Evolutionary conservation across 2,113 vertebrate genomes (phyloP).

Genomic region (Siniperca chuatsi): DNA sequence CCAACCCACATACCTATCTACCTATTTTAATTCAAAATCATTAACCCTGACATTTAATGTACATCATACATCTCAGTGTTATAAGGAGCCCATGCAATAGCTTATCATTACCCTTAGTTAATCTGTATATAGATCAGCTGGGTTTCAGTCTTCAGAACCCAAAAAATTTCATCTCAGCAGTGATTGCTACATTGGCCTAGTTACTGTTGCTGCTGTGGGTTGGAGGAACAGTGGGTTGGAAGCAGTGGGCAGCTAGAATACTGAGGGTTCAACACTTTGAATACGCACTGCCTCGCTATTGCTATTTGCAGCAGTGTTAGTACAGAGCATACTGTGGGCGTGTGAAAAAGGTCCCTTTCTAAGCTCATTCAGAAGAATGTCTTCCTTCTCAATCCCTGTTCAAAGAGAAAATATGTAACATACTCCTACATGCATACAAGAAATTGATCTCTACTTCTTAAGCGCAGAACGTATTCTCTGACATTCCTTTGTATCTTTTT

Average conservation of each 20-base stretch:
- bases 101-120: neutral
- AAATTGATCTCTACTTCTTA: constrained; percentile 60
- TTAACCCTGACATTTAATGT: neutral
- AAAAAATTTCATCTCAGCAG: constrained; percentile 17
- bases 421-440: constrained; percentile 68
- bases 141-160: constrained; percentile 13
- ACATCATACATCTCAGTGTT: neutral
- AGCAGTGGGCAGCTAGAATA: constrained; percentile 73
- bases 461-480: neutral
- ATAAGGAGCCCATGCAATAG: neutral
- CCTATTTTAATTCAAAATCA: neutral
- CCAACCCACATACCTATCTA: neutral
- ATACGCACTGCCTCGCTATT: constrained; percentile 73
- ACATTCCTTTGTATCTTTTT: constrained; percentile 40
- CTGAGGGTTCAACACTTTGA: constrained; percentile 73
- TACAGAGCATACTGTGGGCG: constrained; percentile 68
- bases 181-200: constrained; percentile 59
- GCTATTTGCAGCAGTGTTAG: constrained; percentile 75
- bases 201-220: constrained; percentile 60
- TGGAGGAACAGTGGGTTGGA: constrained; percentile 73
- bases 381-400: constrained; percentile 66
- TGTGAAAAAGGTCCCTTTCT: constrained; percentile 67
- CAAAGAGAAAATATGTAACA: constrained; percentile 70
- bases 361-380: constrained; percentile 74
- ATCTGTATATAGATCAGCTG: neutral